phyloP scores from a whole-genome alignment of 2,888 invertebrate species.

The Rotaria socialis region DNA sequence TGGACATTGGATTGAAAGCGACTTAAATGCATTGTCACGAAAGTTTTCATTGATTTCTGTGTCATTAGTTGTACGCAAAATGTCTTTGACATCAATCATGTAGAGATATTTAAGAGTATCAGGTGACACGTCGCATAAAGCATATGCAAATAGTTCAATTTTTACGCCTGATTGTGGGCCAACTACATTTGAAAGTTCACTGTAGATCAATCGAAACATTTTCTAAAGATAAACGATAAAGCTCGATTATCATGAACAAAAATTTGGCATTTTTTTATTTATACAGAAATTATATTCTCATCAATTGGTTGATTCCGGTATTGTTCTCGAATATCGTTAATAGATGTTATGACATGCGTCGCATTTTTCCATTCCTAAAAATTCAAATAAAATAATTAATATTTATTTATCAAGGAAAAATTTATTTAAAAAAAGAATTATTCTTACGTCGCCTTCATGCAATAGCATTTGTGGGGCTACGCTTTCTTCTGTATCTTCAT shows the following conservation, averaged over 20 bases:
- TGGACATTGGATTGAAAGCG: neutral
- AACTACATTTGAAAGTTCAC: neutral
- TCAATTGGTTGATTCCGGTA: no score
- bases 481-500: neutral
- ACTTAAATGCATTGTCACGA: neutral
- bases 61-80: neutral
- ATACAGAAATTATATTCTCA: no score
- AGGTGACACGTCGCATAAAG: neutral
- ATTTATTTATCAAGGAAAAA: no score
- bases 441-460: neutral
- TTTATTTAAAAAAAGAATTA: no score
- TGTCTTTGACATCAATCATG: neutral
- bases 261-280: no score
- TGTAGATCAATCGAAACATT: neutral
- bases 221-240: neutral
- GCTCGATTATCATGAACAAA: no score
- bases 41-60: neutral
- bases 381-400: neutral
- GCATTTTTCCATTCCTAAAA: conserved; percentile 8
- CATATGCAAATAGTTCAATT: neutral
- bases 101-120: neutral
- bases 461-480: neutral
- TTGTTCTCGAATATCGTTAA: neutral
- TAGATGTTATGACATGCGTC: neutral
- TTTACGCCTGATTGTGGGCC: neutral